phyloP scores from a whole-genome alignment of 2,113 vertebrate species.

The Bubo blakistoni region DNA sequence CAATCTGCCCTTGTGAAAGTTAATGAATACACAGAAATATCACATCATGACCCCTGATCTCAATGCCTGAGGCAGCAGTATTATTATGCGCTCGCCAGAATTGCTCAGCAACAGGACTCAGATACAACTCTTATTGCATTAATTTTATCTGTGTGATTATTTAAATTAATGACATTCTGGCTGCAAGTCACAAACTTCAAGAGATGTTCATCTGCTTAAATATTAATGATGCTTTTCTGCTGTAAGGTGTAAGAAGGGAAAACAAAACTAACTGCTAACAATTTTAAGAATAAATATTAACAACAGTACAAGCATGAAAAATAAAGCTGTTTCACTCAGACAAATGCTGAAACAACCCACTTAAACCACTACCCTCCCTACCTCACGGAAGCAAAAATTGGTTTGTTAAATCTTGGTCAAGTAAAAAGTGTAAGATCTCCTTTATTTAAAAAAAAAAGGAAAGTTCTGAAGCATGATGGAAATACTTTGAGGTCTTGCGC shows the following conservation, averaged over 20 bases:
- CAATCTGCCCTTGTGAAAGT: not conserved
- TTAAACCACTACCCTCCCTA: not conserved
- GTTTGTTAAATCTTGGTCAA: not conserved
- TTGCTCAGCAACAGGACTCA: not conserved
- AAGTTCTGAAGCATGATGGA: not conserved
- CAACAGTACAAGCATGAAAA: not conserved
- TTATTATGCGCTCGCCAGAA: not conserved
- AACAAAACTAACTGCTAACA: not conserved
- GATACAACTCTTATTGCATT: not conserved
- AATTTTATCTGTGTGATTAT: not conserved
- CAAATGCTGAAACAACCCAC: not conserved
- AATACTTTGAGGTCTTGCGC: not conserved
- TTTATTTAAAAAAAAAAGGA: not conserved
- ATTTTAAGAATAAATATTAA: not conserved
- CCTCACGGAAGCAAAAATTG: not conserved
- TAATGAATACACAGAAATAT: not conserved
- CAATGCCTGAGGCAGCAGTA: not conserved
- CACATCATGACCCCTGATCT: not conserved
- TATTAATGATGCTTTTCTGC: not conserved
- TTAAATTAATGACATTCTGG: not conserved
- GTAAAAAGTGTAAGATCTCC: not conserved
- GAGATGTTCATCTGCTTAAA: not conserved
- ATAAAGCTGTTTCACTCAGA: not conserved
- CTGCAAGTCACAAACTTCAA: not conserved
- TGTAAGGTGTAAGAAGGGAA: not conserved